Evolutionary conservation across 2,797 vertebrate genomes (phyloP), one percentile per base, ranked within the genome.

Genomic region (Discoglossus pictus): DNA sequence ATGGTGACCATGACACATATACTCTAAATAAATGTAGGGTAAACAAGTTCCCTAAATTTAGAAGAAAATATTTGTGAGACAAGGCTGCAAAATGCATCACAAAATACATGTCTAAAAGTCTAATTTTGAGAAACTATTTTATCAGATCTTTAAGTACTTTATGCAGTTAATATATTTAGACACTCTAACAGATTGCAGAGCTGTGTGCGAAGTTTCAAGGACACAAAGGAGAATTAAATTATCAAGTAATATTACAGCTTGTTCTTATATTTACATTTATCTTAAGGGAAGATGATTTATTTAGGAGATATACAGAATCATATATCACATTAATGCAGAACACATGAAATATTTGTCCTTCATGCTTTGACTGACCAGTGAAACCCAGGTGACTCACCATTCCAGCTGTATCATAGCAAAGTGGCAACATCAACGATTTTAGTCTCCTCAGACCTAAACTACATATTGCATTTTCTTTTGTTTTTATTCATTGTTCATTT

Each of bases 251-350:
- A 67, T 75, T 82, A 68, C 18, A 73, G 42, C 58, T 82, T 80
- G 52, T 71, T 79, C 58, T 78, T 79, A 74, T 83, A 85, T 84
- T 87, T 86, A 83, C 63, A 82, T 87, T 83, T 80, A 77, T 84
- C 74, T 76, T 70, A 52, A 73, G 78, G 78, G 68, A 73, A 78
- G 35, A 61, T 77, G 76, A 79, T 81, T 81, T 80, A 74, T 73
- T 44, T 24, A 18, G 31, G 46, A 2, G 23, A 8, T 4, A 75
- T 67, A 75, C 36, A 76, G 62, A 82, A 61, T 7, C 48, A 77
- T 74, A 73, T 4, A 81, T 79, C 72, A 75, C 13, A 51, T 47
- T 77, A 77, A 77, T 73, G 74, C 25, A 74, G 46, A 72, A 39
- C 63, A 18, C 52, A 51, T 80, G 79, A 75, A 80, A 82, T 79